Percentiles rank a stretch among this genome's conserved stretches.
Conservation (phyloP, 1,140 invertebrate genomes). For the Drosophila watanabei region DNA sequence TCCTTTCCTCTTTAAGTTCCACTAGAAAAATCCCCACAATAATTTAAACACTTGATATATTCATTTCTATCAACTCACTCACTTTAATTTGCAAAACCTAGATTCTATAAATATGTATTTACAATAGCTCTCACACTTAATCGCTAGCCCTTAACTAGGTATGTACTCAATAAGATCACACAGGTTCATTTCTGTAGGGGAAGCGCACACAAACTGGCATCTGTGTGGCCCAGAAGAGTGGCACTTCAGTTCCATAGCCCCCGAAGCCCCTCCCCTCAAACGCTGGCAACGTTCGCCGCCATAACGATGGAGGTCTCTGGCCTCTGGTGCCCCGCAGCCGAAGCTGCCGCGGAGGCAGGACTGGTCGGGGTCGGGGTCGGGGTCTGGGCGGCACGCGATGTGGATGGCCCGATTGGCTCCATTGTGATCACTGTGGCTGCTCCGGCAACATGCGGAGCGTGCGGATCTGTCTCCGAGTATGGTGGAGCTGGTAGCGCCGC, state of each 20-base stretch:
- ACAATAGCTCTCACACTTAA: conserved; percentile 60
- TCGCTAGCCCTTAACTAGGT: conserved; percentile 52
- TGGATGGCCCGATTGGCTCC: conserved; percentile 59
- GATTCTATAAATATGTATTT: conserved; percentile 70
- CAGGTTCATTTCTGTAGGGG: conserved; percentile 64
- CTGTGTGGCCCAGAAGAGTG: conserved; percentile 72
- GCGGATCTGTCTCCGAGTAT: conserved; percentile 69
- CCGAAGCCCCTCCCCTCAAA: background rate
- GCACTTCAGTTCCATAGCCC: conserved; percentile 48
- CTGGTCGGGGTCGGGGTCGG: conserved; percentile 45
- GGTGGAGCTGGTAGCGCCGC: conserved; percentile 73
- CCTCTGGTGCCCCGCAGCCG: background rate
- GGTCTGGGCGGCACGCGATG: conserved; percentile 71
- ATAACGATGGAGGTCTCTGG: background rate
- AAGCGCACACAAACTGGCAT: conserved; percentile 57
- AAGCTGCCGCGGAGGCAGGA: conserved; percentile 12
- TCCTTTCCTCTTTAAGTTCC: background rate
- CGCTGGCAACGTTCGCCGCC: background rate
- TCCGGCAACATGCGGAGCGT: background rate
- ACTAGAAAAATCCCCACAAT: background rate
- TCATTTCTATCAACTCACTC: conserved; percentile 13
- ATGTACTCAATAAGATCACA: conserved; percentile 75
- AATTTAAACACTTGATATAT: background rate
- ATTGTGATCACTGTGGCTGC: conserved; percentile 30
- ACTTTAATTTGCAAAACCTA: conserved; percentile 60